Percentiles rank a stretch among this genome's conserved stretches.
Conservation (phyloP, 1,140 invertebrate genomes). For the Daktulosphaira vitifoliae region DNA sequence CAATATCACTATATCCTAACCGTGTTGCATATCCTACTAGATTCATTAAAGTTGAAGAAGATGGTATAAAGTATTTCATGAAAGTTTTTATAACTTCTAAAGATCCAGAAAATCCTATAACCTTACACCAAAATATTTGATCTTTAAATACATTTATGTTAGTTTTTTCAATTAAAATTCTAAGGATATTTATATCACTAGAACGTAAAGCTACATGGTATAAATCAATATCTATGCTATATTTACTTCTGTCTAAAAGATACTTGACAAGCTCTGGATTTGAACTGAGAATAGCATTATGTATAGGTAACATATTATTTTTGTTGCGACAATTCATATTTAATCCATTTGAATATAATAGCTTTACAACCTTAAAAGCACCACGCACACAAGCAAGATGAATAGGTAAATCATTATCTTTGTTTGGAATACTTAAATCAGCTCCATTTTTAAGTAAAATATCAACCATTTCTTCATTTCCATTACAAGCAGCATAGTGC, state of each 20-base stretch:
- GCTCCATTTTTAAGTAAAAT: conserved; percentile 29
- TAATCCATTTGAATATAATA: conserved; percentile 13
- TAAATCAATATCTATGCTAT: conserved; percentile 3
- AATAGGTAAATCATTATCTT: conserved; percentile 24
- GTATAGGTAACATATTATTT: conserved; percentile 20
- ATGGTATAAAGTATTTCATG: not conserved
- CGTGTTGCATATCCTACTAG: conserved; percentile 23
- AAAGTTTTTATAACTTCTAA: conserved; percentile 14
- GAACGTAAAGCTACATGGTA: conserved; percentile 14
- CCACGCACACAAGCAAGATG: conserved; percentile 25
- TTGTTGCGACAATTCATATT: conserved; percentile 24
- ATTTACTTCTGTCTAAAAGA: conserved; percentile 16
- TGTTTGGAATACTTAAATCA: conserved; percentile 14
- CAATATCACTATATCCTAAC: conserved; percentile 11
- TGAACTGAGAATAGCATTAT: conserved; percentile 13
- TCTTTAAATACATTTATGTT: not conserved
- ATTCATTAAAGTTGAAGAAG: not conserved
- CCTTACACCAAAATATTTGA: conserved; percentile 14
- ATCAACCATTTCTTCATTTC: conserved; percentile 28
- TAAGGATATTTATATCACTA: conserved; percentile 4
- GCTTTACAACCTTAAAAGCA: conserved; percentile 4
- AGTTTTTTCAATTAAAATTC: conserved; percentile 20
- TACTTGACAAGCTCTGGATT: conserved; percentile 14
- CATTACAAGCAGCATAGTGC: conserved; percentile 25
- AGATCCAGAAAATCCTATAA: conserved; percentile 16